Evolutionary conservation across 2,113 vertebrate species (phyloP), one percentile per base, ranked within the genome.

Genomic region (Gila orcuttii): DNA sequence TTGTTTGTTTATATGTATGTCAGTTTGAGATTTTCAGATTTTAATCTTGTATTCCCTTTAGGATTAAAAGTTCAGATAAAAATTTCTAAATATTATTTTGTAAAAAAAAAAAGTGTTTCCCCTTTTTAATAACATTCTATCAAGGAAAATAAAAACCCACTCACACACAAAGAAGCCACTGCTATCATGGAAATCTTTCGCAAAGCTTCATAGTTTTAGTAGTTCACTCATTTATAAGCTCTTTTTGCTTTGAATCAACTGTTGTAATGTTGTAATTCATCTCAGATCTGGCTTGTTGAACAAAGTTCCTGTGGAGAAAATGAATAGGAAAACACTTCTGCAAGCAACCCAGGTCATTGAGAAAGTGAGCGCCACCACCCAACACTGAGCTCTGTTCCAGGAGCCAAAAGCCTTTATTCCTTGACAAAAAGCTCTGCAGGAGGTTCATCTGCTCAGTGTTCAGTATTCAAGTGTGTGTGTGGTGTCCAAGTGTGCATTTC

Each of bases 401-500:
- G 31, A 36, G 21, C 17, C 19, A 8, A 60, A 62, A 79, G 60
- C 33, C 77, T 79, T 39, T 31, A 25, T 79, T 79, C 31, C 23
- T 62, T 59, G 55, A 39, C 77, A 79, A 79, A 59, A 79, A 79
- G 57, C 77, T 79, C 55, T 83, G 25, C 50, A 42, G 47, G 50
- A 83, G 21, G 47, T 71, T 15, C 10, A 55, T 73, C 47, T 83
- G 81, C 50, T 83, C 66, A 21, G 25, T 50, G 62, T 82, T 82
- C 28, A 55, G 45, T 59, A 73, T 73, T 73, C 45, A 59, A 57
- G 50, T 52, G 81, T 28, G 78, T 57, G 55, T 33, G 36, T 12
- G 66, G 60, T 33, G 62, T 82, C 85, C 85, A 87, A 71, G 83
- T 87, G 88, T 89, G 79, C 69, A 85, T 85, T 79, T 87, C 83